phyloP scores from a whole-genome alignment of 2,113 vertebrate genomes.

The Oryzias celebensis region DNA sequence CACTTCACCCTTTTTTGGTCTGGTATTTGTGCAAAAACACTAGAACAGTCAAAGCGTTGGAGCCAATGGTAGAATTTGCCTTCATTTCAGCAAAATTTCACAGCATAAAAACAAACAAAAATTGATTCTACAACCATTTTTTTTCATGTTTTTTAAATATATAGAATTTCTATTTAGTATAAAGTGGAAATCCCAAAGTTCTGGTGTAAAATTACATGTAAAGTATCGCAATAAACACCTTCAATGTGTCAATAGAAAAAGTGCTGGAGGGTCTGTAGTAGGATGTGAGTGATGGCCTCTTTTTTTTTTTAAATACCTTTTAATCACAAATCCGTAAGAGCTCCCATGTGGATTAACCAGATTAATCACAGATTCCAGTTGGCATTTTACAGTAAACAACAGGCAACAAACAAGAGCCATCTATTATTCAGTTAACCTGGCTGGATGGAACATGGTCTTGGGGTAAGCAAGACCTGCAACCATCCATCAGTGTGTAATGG shows the following conservation, averaged over 20 bases:
- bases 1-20: background rate
- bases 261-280: constrained; percentile 16
- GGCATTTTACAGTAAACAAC: constrained; percentile 35
- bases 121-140: background rate
- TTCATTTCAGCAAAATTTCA: too few relatives aligned
- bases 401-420: constrained; percentile 48
- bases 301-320: constrained; percentile 36
- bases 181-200: too few relatives aligned
- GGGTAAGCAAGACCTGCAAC: constrained; percentile 47
- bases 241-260: constrained; percentile 7
- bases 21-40: too few relatives aligned
- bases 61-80: too few relatives aligned
- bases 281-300: constrained; percentile 22
- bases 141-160: background rate
- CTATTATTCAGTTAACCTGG: constrained; percentile 57
- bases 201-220: too few relatives aligned
- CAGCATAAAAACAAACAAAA: too few relatives aligned
- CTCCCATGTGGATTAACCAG: constrained; percentile 45
- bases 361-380: constrained; percentile 36
- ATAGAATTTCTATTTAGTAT: too few relatives aligned
- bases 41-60: too few relatives aligned
- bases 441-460: constrained; percentile 31
- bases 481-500: constrained; percentile 52
- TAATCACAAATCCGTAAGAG: constrained; percentile 40
- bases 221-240: too few relatives aligned